Evolutionary conservation across 2,113 vertebrate species (phyloP), one percentile per base, ranked within the genome.

Genomic region (Numida meleagris): DNA sequence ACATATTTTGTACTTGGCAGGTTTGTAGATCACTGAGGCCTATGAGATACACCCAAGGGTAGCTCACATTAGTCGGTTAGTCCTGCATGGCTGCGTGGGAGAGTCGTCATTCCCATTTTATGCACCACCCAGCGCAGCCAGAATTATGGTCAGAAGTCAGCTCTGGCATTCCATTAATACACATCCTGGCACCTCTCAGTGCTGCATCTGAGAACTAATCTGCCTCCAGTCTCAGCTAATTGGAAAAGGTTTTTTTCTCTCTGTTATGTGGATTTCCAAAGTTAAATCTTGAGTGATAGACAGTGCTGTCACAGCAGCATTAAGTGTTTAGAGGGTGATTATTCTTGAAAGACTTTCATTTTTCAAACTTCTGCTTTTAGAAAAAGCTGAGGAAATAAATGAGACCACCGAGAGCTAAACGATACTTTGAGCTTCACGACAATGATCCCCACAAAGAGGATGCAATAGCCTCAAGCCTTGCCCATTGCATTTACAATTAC

Each of bases 231-330:
- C 94, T 96, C 25, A 0, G 89, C 96, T 98, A 97, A 97, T 97
- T 98, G 97, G 98, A 97, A 97, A 97, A 42, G 46, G 55, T 9
- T 90, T 97, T 93, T 90, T 93, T 78, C 79, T 89, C 78, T 93
- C 27, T 97, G 95, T 97, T 97, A 96, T 95, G 95, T 82, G 96
- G 96, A 96, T 97, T 97, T 96, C 94, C 93, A 96, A 94, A 97
- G 97, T 97, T 97, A 97, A 97, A 97, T 96, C 96, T 97, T 96
- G 95, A 95, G 95, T 98, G 98, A 98, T 98, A 97, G 97, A 98
- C 97, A 97, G 97, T 93, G 87, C 97, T 98, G 98, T 98, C 97
- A 98, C 97, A 97, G 97, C 97, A 97, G 95, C 88, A 91, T 97
- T 97, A 96, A 98, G 97, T 97, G 98, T 97, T 98, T 97, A 96